phyloP scores from a whole-genome alignment of 2,113 vertebrate species.

The Numida meleagris region DNA sequence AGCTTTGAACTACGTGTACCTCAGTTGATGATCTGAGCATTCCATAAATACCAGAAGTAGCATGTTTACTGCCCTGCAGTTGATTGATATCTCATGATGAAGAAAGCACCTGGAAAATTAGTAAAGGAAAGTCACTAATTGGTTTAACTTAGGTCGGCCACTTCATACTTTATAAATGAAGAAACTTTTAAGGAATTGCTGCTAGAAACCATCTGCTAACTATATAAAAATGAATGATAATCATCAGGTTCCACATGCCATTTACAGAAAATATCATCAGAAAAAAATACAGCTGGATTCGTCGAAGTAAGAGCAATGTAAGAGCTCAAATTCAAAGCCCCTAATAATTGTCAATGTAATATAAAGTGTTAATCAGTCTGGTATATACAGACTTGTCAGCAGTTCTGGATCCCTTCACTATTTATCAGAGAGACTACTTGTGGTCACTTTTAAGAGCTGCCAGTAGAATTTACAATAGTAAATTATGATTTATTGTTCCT shows the following conservation, averaged over 20 bases:
- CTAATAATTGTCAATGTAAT: not conserved
- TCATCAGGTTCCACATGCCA: not conserved
- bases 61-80: slow-evolving; percentile 63
- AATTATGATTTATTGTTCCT: slow-evolving; percentile 2
- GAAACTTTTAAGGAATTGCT: slow-evolving; percentile 63
- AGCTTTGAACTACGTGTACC: slow-evolving; percentile 55
- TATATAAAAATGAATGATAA: slow-evolving; percentile 55
- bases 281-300: not conserved
- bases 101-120: slow-evolving; percentile 68
- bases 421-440: not conserved
- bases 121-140: slow-evolving; percentile 70
- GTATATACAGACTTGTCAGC: not conserved
- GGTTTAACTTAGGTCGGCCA: slow-evolving; percentile 67
- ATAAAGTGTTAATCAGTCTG: not conserved
- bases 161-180: slow-evolving; percentile 67
- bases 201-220: slow-evolving; percentile 63
- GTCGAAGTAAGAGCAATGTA: not conserved
- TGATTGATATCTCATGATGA: slow-evolving; percentile 69
- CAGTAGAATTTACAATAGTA: slow-evolving; percentile 22
- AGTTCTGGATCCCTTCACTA: not conserved
- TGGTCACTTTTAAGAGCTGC: slow-evolving; percentile 25
- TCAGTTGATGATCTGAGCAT: slow-evolving; percentile 61
- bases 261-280: slow-evolving; percentile 12
- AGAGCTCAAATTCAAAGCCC: slow-evolving; percentile 6
- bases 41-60: slow-evolving; percentile 60